phyloP scores from a whole-genome alignment of 1,140 invertebrate genomes.

The Watersipora subatra region DNA sequence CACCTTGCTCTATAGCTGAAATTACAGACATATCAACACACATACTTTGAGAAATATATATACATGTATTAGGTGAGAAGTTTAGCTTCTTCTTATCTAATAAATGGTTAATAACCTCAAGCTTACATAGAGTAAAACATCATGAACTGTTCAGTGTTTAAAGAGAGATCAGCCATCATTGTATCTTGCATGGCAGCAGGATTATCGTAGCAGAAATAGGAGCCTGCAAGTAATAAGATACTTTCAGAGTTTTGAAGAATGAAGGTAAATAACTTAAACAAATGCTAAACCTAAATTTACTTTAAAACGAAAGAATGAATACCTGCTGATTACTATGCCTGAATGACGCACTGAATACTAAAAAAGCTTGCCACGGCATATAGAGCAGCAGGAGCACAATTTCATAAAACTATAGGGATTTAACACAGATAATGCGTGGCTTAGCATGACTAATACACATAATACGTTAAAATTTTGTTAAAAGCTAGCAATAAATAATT shows the following conservation, averaged over 20 bases:
- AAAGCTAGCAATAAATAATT: too few species aligned
- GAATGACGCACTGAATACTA: background rate
- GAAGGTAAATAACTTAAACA: background rate
- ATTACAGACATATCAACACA: too few species aligned
- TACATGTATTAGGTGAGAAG: too few species aligned
- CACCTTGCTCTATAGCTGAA: too few species aligned
- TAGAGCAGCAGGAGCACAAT: too few species aligned
- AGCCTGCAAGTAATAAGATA: conserved; percentile 56
- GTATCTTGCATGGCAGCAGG: conserved; percentile 77
- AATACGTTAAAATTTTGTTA: background rate
- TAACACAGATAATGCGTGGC: background rate
- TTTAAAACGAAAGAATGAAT: background rate
- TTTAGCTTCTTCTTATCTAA: too few species aligned
- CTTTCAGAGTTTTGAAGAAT: too few species aligned
- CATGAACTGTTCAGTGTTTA: conserved; percentile 70
- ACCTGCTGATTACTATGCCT: background rate
- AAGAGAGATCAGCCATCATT: conserved; percentile 65
- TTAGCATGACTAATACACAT: background rate
- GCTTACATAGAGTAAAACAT: conserved; percentile 66
- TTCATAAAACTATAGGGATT: background rate
- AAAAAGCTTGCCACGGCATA: too few species aligned
- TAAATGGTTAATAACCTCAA: too few species aligned
- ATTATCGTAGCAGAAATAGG: conserved; percentile 97
- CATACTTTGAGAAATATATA: too few species aligned
- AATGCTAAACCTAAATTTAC: background rate